phyloP scores from a whole-genome alignment of 2,113 vertebrate genomes.

The Cryptomyrus ogoouensis region DNA sequence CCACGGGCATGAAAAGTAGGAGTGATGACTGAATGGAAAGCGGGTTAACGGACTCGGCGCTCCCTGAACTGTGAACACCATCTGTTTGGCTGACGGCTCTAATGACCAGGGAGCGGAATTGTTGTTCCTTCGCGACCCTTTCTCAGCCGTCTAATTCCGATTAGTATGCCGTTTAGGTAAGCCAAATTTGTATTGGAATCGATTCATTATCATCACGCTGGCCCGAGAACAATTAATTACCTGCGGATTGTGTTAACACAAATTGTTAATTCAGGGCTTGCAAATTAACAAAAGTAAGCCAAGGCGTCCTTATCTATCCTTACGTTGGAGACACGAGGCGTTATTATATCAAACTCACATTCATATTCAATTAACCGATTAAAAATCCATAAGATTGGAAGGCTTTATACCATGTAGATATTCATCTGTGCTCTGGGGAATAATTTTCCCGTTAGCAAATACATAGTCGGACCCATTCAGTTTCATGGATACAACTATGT shows the following conservation, averaged over 20 bases:
- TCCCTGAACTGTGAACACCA: neutral
- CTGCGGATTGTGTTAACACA: neutral
- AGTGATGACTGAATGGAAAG: neutral
- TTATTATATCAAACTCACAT: neutral
- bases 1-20: too few relatives aligned
- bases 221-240: slow-evolving; percentile 3
- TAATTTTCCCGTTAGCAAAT: neutral
- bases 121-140: neutral
- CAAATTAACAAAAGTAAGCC: neutral
- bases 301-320: neutral
- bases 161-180: neutral
- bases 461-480: neutral
- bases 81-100: neutral
- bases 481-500: neutral
- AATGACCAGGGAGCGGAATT: neutral
- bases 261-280: neutral
- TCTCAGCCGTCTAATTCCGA: neutral
- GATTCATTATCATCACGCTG: slow-evolving; percentile 3
- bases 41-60: neutral
- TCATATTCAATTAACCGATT: slow-evolving; percentile 1
- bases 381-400: neutral
- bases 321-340: neutral
- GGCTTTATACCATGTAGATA: neutral
- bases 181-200: neutral
- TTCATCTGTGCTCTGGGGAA: neutral